phyloP scores from a whole-genome alignment of 30 jellyfish, hydroid and myxozoan genomes.

The Haliclystus octoradiatus region DNA sequence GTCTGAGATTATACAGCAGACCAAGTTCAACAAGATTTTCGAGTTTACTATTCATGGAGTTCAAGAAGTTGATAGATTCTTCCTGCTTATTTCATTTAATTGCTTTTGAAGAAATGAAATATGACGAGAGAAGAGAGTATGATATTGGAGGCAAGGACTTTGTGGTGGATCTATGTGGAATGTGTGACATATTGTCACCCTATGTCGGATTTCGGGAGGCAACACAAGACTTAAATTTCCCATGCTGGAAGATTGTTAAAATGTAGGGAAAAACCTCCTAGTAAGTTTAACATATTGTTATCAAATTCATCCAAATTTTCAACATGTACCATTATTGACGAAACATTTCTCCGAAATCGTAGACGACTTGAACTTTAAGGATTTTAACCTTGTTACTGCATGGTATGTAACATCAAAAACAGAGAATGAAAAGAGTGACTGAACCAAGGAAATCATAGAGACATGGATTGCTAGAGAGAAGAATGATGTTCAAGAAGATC shows the following conservation, averaged over 20 bases:
- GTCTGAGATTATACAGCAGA: background rate
- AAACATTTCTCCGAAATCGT: background rate
- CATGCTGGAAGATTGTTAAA: background rate
- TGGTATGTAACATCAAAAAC: too few relatives aligned
- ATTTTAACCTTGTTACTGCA: background rate
- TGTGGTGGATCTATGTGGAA: background rate
- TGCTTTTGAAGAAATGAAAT: background rate
- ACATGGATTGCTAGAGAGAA: background rate
- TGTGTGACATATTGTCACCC: background rate
- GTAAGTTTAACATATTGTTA: background rate
- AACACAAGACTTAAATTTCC: background rate
- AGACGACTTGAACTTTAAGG: background rate
- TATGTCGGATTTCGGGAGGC: background rate
- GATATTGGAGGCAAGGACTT: background rate
- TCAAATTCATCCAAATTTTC: too few relatives aligned
- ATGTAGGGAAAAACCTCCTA: background rate
- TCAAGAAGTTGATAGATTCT: background rate
- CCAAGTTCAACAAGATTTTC: background rate
- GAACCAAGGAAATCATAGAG: background rate
- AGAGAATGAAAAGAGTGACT: too few relatives aligned
- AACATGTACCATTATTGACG: background rate
- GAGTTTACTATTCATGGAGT: background rate
- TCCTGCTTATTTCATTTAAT: background rate
- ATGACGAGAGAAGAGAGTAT: background rate
- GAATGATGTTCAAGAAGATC: background rate